phyloP scores from a whole-genome alignment of 1,140 invertebrate species.

The Zaprionus kolodkinae region DNA sequence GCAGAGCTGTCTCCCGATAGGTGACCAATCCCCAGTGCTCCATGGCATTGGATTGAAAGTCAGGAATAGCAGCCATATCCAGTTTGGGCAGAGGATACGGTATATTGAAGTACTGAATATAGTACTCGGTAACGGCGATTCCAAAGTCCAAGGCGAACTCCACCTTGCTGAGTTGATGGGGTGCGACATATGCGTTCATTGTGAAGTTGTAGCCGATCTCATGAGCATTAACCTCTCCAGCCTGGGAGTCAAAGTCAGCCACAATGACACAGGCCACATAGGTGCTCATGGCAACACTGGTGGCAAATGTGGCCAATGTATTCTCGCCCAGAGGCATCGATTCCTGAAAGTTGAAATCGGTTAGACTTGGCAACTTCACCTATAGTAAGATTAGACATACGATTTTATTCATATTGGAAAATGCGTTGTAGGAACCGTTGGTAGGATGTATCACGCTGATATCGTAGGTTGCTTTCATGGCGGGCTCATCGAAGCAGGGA shows the following conservation, averaged over 20 bases:
- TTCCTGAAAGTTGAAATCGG: conserved; percentile 24
- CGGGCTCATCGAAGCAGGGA: conserved; percentile 98
- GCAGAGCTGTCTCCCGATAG: conserved; percentile 92
- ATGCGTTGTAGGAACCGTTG: conserved; percentile 87
- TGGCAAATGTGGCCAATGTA: conserved; percentile 87
- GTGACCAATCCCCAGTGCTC: conserved; percentile 97
- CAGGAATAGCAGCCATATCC: conserved; percentile 96
- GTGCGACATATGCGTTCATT: conserved; percentile 90
- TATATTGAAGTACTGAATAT: conserved; percentile 94
- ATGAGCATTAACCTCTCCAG: conserved; percentile 85
- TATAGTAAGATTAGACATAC: conserved; percentile 9
- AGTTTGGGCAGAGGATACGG: conserved; percentile 94
- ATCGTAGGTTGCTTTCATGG: conserved; percentile 95
- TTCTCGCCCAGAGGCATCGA: conserved; percentile 56
- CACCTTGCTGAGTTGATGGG: conserved; percentile 90
- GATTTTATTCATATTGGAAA: conserved; percentile 91
- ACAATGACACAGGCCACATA: conserved; percentile 96
- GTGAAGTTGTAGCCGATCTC: conserved; percentile 86
- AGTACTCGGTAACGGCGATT: conserved; percentile 92
- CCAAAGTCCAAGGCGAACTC: conserved; percentile 92
- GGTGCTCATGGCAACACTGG: conserved; percentile 95
- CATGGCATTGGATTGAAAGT: conserved; percentile 97
- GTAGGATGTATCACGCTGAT: conserved; percentile 91
- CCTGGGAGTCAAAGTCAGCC: conserved; percentile 91
- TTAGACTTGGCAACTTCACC: background rate